phyloP scores from a whole-genome alignment of 2,113 vertebrate species.

The Crotophaga sulcirostris region DNA sequence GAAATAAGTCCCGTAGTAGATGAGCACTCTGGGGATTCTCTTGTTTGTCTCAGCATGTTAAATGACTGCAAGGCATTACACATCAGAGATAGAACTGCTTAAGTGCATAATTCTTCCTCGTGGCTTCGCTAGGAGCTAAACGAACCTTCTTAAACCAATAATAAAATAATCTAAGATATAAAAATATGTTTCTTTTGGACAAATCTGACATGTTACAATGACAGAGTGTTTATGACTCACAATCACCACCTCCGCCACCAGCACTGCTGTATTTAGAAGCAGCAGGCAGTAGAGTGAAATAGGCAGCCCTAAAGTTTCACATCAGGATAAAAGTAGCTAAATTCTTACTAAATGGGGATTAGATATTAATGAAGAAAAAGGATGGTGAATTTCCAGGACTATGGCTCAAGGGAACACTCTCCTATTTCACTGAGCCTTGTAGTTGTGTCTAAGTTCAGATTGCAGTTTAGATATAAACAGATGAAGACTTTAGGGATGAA shows the following conservation, averaged over 20 bases:
- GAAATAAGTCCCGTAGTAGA: conserved; percentile 76
- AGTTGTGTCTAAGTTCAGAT: conserved; percentile 72
- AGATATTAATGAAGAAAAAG: conserved; percentile 71
- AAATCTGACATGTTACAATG: conserved; percentile 68
- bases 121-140: conserved; percentile 70
- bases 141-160: conserved; percentile 73
- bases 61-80: conserved; percentile 72
- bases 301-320: conserved; percentile 72
- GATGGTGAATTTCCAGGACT: conserved; percentile 68
- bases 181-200: conserved; percentile 74
- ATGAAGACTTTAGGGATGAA: conserved; percentile 69
- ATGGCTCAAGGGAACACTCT: conserved; percentile 63
- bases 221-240: conserved; percentile 74
- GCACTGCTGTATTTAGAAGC: conserved; percentile 74
- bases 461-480: conserved; percentile 73
- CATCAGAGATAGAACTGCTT: conserved; percentile 55
- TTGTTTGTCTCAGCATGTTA: conserved; percentile 75
- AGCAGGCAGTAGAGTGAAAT: conserved; percentile 62
- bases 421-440: conserved; percentile 50
- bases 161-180: conserved; percentile 75
- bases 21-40: conserved; percentile 77
- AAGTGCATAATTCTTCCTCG: conserved; percentile 52
- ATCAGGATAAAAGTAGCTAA: conserved; percentile 70
- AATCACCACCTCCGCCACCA: conserved; percentile 60
- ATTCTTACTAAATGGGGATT: conserved; percentile 67